These are phyloP conservation scores for Cossypha polioptera DNA, from an alignment of 2,797 vertebrate species.

Conservation along the genomic window DNA sequence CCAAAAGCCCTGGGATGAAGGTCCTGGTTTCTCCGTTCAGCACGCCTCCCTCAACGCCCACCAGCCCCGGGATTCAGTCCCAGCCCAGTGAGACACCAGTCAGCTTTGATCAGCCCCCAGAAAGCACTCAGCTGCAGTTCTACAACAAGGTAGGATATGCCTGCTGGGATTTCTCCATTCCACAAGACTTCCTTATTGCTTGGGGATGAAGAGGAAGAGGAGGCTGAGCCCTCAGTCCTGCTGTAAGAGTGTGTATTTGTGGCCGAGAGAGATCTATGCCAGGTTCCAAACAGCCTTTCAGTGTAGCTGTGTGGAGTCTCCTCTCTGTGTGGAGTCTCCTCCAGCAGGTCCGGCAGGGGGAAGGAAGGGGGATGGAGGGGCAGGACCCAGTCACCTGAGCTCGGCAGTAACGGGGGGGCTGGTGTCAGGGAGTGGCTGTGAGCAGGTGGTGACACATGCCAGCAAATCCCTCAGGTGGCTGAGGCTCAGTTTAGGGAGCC, in stretches of 20 bases:
- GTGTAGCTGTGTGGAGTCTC: not conserved
- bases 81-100: slow-evolving; percentile 51
- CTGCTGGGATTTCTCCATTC: not conserved
- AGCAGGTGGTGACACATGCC: not conserved
- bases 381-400: not conserved
- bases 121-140: slow-evolving; percentile 74
- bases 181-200: not conserved
- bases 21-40: slow-evolving; percentile 71
- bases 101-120: slow-evolving; percentile 80
- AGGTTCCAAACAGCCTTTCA: not conserved
- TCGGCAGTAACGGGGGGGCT: not conserved
- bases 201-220: not conserved
- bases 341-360: not conserved
- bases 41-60: slow-evolving; percentile 77
- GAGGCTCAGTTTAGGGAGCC: not conserved
- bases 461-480: not conserved
- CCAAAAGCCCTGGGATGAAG: slow-evolving; percentile 80
- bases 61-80: slow-evolving; percentile 64
- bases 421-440: not conserved
- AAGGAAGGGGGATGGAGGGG: not conserved
- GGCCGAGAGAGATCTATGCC: fast-evolving
- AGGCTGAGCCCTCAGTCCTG: not conserved
- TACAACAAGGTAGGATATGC: slow-evolving; percentile 75
- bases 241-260: not conserved
- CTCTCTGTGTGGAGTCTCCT: not conserved